Conservation (phyloP, 2,888 invertebrate species). For the Limenitis camilla region DNA sequence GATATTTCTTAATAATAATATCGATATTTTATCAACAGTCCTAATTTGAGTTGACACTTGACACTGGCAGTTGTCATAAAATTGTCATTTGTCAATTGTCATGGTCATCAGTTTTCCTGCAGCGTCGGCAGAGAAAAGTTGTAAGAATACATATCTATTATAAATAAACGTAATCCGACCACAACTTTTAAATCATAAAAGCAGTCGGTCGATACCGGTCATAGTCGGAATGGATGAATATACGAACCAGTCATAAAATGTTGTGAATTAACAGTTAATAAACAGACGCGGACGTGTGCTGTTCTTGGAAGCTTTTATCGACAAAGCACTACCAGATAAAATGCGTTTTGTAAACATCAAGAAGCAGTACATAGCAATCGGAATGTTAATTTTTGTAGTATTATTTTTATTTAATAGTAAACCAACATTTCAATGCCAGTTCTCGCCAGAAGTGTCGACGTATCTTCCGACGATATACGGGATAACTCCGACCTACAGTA, state of each 20-base stretch:
- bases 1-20: too few relatives aligned
- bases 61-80: too few relatives aligned
- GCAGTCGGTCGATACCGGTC: too few relatives aligned
- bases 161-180: too few relatives aligned
- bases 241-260: conserved; percentile 16
- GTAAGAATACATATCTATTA: too few relatives aligned
- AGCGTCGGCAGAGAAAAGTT: not conserved
- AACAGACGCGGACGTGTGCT: conserved; percentile 18
- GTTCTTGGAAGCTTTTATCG: conserved; percentile 11
- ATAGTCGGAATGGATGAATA: too few relatives aligned
- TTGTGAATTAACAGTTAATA: conserved; percentile 12
- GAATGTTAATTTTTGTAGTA: conserved; percentile 61
- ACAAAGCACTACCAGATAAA: conserved; percentile 34
- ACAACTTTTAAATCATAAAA: too few relatives aligned
- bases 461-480: conserved; percentile 86
- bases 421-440: conserved; percentile 64
- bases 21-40: too few relatives aligned
- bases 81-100: too few relatives aligned
- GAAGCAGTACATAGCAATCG: conserved; percentile 65
- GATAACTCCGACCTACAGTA: conserved; percentile 92
- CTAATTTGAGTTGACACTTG: too few relatives aligned
- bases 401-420: conserved; percentile 63
- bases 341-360: conserved; percentile 67
- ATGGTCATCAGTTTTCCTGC: too few relatives aligned
- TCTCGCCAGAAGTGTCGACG: conserved; percentile 46